Conservation (phyloP, 2,888 invertebrate species). For the Caenorhabditis parvicauda region DNA sequence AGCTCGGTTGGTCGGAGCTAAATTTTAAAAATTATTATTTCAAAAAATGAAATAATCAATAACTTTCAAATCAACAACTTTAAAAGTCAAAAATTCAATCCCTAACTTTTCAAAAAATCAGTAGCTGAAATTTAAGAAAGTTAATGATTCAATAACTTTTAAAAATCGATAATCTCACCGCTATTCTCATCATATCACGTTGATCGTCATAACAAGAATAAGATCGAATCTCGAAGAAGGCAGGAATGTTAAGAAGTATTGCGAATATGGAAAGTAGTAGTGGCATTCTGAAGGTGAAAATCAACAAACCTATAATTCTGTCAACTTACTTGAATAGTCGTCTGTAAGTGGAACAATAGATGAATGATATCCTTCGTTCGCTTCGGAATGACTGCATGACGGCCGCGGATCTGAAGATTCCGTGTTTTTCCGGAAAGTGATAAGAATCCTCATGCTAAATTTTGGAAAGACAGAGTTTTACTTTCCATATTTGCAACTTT, state of each 20-base stretch:
- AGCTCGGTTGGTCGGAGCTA: slow-evolving; percentile 37
- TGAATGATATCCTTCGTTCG: slow-evolving; percentile 50
- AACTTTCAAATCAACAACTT: no score
- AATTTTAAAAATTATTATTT: slow-evolving; percentile 1
- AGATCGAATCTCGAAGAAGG: slow-evolving; percentile 51
- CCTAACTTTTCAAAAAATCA: background rate
- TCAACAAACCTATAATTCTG: no score
- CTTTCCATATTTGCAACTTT: no score
- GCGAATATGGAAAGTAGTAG: slow-evolving; percentile 41
- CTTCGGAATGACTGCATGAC: slow-evolving; percentile 47
- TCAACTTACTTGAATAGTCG: slow-evolving; percentile 30
- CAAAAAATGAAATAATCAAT: background rate
- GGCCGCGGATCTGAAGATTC: slow-evolving; percentile 24
- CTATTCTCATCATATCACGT: slow-evolving; percentile 5
- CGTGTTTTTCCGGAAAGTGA: background rate
- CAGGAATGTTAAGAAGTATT: slow-evolving; percentile 47
- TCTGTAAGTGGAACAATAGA: slow-evolving; percentile 48
- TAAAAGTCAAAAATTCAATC: background rate
- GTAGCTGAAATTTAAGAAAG: background rate
- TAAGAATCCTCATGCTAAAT: no score
- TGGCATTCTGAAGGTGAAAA: slow-evolving; percentile 37
- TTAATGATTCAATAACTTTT: no score
- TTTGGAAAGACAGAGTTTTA: no score
- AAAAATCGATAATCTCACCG: slow-evolving; percentile 6
- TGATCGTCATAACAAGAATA: slow-evolving; percentile 11